Evolutionary conservation across 1,140 invertebrate species (phyloP), one percentile per base, ranked within the genome.

Genomic region (Bradynema listronoti): DNA sequence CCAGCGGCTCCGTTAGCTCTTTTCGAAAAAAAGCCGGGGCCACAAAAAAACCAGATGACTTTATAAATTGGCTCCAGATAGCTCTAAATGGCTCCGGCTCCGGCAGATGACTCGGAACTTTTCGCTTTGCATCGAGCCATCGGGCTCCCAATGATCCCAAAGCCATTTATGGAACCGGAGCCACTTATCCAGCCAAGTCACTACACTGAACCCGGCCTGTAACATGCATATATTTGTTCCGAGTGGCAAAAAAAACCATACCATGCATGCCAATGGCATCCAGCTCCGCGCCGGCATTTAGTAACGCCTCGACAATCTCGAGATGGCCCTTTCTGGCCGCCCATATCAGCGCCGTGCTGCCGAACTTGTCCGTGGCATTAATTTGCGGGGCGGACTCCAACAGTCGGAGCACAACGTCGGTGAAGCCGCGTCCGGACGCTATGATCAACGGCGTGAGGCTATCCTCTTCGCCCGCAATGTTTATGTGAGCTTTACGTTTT

Each of bases 331-430:
- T 92, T 24, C 93, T 82, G 58, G 86, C 85, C 11, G 90, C 91
- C 94, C 93, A 98, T 34, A 96, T 87, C 3, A 98, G 79, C 1
- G 93, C 89, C 0, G 92, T 93, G 0, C 91, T 96, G 14, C 91
- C 93, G 82, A 95, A 95, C 55, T 77, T 77, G 58, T 77, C 74
- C 47, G 66, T 66, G 1, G 74, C 57, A 51, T 77, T 77, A n/a
- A 78, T 73, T 27, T 65, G 46, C 16, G 55, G 54, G 4, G 49
- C 61, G 56, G 90, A 89, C 22, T 89, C 89, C 46, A 96, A 82
- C 29, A 97, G 82, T 56, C 86, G 82, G 71, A 85, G 84, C 1
- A 90, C 89, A 63, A 97, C 89, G 62, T 88, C 85, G 16, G 84
- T 83, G 80, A 90, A 86, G 7, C 91, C 90, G 67, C 92, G 81